Conservation (phyloP, 2,888 invertebrate genomes). For the Deilephila elpenor region DNA sequence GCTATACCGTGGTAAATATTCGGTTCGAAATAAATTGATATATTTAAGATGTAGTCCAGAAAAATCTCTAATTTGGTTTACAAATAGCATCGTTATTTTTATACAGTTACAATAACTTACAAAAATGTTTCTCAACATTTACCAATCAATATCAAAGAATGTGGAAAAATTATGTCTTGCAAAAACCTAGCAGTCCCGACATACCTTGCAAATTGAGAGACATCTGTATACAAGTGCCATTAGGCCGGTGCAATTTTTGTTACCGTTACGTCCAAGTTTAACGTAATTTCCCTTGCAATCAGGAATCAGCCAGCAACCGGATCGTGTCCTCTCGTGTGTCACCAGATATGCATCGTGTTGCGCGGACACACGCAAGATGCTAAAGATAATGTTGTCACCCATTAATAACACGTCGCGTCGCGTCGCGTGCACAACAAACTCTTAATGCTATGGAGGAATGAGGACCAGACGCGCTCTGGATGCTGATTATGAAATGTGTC, state of each 20-base stretch:
- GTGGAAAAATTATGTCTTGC: neutral
- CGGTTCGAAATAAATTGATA: neutral
- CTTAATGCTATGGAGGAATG: constrained; percentile 26
- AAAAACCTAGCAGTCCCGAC: neutral
- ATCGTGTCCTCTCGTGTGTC: constrained; percentile 43
- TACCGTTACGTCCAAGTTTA: constrained; percentile 27
- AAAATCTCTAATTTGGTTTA: neutral
- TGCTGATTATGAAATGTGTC: constrained; percentile 19
- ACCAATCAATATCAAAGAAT: neutral
- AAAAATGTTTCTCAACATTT: neutral
- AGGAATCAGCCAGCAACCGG: constrained; percentile 25
- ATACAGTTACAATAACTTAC: neutral
- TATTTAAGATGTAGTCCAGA: neutral
- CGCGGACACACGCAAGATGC: constrained; percentile 52
- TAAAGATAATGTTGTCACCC: constrained; percentile 43
- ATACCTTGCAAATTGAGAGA: constrained; percentile 21
- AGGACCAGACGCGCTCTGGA: neutral
- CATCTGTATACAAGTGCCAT: constrained; percentile 19
- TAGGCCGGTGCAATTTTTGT: constrained; percentile 22
- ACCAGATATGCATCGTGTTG: constrained; percentile 52
- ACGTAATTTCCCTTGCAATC: constrained; percentile 28
- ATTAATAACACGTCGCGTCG: constrained; percentile 31
- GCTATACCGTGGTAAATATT: too few species aligned
- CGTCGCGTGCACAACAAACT: constrained; percentile 16
- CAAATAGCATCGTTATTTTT: neutral